Percentiles rank a stretch among this genome's conserved stretches.
phyloP scores from a whole-genome alignment of 2,797 vertebrate species.

The Astyanax mexicanus region DNA sequence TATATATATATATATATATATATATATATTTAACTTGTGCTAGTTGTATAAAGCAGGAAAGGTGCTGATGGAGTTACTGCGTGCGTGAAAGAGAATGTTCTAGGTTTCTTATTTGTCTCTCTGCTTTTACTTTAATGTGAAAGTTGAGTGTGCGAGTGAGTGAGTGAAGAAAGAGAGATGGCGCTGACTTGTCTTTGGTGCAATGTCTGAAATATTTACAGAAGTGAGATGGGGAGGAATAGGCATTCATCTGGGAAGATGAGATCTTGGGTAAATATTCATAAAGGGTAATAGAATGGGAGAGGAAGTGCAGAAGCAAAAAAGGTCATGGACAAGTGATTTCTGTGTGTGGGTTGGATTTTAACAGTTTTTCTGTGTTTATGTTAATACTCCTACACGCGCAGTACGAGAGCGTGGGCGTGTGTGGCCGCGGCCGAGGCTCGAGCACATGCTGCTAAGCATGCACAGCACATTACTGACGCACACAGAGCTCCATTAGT shows the following conservation, averaged over 20 bases:
- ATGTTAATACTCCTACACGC: background rate
- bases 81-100: background rate
- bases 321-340: conserved; percentile 26
- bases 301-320: background rate
- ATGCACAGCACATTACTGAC: conserved; percentile 42
- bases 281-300: background rate
- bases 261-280: conserved; percentile 6
- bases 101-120: background rate
- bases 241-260: conserved; percentile 29
- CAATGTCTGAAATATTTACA: conserved; percentile 55
- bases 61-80: background rate
- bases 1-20: too few relatives aligned
- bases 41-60: background rate
- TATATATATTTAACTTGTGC: background rate
- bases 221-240: conserved; percentile 4
- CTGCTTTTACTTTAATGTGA: background rate
- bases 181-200: conserved; percentile 23
- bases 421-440: conserved; percentile 39
- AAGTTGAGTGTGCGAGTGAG: background rate
- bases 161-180: conserved; percentile 19
- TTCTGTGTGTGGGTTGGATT: conserved; percentile 22
- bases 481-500: conserved; percentile 1
- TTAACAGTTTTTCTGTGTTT: conserved; percentile 28
- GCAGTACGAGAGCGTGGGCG: background rate
- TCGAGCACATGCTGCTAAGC: conserved; percentile 42